These are phyloP conservation scores for Indicator maculatus DNA, from an alignment of 2,113 vertebrate species.

Conservation along the genomic window DNA sequence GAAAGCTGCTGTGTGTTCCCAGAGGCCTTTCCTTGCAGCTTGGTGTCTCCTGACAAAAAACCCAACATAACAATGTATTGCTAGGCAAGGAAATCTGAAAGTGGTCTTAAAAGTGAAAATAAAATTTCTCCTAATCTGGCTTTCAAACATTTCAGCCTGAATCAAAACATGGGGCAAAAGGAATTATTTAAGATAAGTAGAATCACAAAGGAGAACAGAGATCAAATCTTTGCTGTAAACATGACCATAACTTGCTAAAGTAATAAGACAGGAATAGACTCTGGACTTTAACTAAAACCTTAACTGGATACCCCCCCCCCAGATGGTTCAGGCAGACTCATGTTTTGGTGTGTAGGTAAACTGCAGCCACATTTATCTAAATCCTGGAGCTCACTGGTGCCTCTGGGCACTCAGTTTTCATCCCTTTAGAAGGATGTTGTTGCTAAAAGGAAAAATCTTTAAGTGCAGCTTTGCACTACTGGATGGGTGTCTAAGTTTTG, in stretches of 20 bases:
- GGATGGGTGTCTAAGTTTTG: neutral
- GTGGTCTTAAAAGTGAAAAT: neutral
- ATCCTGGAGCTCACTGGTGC: neutral
- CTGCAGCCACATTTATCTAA: neutral
- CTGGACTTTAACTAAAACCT: neutral
- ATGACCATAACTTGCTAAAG: neutral
- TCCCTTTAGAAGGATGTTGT: neutral
- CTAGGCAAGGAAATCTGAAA: neutral
- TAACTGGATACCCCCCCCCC: neutral
- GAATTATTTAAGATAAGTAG: neutral
- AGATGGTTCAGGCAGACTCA: neutral
- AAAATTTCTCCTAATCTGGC: neutral
- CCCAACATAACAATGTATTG: neutral
- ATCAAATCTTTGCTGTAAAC: neutral
- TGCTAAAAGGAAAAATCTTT: neutral
- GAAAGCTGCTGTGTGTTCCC: conserved; percentile 65
- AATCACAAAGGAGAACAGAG: neutral
- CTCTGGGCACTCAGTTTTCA: neutral
- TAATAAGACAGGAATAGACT: neutral
- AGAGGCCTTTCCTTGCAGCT: conserved; percentile 70
- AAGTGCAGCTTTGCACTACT: neutral
- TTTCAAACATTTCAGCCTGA: neutral
- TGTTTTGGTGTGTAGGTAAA: neutral
- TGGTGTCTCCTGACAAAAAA: conserved; percentile 76
- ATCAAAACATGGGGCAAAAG: neutral